These are phyloP conservation scores for Athalia cordata DNA, from an alignment of 2,888 invertebrate species.

Conservation along the genomic window DNA sequence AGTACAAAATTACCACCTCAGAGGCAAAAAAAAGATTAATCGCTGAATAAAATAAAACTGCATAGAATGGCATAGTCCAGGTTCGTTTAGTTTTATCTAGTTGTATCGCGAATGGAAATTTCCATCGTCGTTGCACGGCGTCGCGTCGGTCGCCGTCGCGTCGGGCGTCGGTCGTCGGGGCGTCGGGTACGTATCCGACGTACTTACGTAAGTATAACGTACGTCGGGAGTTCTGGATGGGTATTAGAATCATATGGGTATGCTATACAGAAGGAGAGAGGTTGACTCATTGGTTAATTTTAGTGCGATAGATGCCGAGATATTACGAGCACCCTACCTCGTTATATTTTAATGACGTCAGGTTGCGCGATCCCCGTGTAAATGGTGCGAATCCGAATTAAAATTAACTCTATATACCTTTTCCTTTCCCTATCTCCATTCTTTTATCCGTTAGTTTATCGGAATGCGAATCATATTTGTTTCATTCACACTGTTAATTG, in stretches of 20 bases:
- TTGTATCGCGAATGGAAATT: too few relatives aligned
- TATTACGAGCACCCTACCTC: slow-evolving; percentile 20
- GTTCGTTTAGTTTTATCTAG: too few relatives aligned
- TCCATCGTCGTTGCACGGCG: too few relatives aligned
- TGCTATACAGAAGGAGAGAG: slow-evolving; percentile 6
- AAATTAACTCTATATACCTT: background rate
- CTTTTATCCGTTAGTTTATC: background rate
- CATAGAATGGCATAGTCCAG: too few relatives aligned
- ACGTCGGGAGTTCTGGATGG: slow-evolving; percentile 4
- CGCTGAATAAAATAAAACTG: too few relatives aligned
- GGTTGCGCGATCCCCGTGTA: slow-evolving; percentile 26
- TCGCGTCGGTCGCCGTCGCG: too few relatives aligned
- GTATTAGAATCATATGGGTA: slow-evolving; percentile 7
- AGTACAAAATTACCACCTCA: too few relatives aligned
- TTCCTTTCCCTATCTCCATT: background rate
- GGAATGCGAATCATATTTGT: background rate
- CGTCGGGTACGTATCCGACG: too few relatives aligned
- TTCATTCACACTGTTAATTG: too few relatives aligned
- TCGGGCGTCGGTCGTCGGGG: too few relatives aligned
- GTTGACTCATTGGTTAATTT: slow-evolving; percentile 61
- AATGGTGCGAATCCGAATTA: slow-evolving; percentile 17
- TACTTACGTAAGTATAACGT: background rate
- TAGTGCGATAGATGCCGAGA: slow-evolving; percentile 51
- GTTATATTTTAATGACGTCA: slow-evolving; percentile 40
- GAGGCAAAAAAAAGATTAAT: too few relatives aligned